Evolutionary conservation across 2,888 invertebrate species (phyloP), one percentile per base, ranked within the genome.

Genomic region (Blastobasis adustella): DNA sequence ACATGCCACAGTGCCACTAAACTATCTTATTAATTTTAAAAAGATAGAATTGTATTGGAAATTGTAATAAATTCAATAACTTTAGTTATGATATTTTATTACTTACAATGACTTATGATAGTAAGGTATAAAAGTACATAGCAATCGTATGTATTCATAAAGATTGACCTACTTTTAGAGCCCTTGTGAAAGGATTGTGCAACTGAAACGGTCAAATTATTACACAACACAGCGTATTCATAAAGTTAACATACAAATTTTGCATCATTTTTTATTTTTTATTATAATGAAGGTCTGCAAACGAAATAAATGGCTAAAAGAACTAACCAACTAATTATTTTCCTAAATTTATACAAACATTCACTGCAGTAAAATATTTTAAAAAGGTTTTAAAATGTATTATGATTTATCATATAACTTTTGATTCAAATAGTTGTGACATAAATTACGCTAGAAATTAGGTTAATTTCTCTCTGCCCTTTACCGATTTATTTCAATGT

Each of bases 181-280:
- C 88, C 86, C 88, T 88, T 88, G 89, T 87, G 89, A 89, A 89
- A 89, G 87, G 88, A 89, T 89, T 89, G 88, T 88, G 89, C 83
- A 89, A 89, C 83, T 82, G 83, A 87, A 88, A 87, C 89, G 85
- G 86, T 84, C 84, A 89, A 23, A 85, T 85, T 85, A 83, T 87
- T 84, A 86, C 86, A 82, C 87, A 86, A 87, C 82, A 70, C 72
- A 71, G 66, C 74, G 82, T 82, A 86, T 83, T 83, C 85, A 80
- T 80, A 79, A 23, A 81, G 82, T 79, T 79, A 82, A 82, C 76
- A 71, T 73, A 78, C 76, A 77, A 64, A 82, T 80, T 85, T 82
- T 79, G 76, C 76, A 78, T 77, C 71, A 79, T 77, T 77, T 76
- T 71, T 23, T 23, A 23, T 23, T 23, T 23, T 23, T 23, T 3